Conservation (phyloP, 2,797 vertebrate species). For the Arnoldichthys spilopterus region DNA sequence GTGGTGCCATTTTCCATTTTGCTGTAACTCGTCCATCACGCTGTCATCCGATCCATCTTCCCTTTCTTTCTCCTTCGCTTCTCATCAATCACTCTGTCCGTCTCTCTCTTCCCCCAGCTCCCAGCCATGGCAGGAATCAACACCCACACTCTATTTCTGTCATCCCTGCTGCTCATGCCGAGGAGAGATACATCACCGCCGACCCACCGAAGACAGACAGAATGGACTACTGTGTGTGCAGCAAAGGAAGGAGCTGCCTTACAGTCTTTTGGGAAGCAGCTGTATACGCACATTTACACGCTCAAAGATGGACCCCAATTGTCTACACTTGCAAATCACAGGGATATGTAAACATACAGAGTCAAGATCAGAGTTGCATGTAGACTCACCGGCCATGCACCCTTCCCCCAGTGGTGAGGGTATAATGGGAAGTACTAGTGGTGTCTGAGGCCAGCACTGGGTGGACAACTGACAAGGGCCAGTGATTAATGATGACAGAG, state of each 20-base stretch:
- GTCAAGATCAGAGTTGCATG: background rate
- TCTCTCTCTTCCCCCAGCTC: constrained; percentile 65
- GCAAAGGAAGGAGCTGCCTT: background rate
- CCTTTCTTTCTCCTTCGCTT: constrained; percentile 55
- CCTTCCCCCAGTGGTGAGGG: constrained; percentile 25
- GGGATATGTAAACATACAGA: constrained; percentile 7
- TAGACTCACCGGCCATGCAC: background rate
- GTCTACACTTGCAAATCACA: background rate
- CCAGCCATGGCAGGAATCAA: constrained; percentile 79
- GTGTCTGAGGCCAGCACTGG: constrained; percentile 72
- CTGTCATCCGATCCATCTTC: constrained; percentile 68
- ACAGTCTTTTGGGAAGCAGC: constrained; percentile 9
- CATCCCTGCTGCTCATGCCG: constrained; percentile 58
- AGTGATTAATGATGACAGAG: constrained; percentile 85
- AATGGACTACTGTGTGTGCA: constrained; percentile 29
- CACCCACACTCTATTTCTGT: constrained; percentile 80
- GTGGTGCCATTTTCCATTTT: constrained; percentile 79
- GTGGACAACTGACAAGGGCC: constrained; percentile 75
- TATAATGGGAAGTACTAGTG: constrained; percentile 27
- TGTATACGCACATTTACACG: constrained; percentile 11
- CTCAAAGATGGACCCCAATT: background rate
- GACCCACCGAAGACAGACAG: constrained; percentile 36
- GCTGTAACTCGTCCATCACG: constrained; percentile 80
- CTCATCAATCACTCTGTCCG: constrained; percentile 65
- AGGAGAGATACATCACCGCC: constrained; percentile 51